phyloP scores from a whole-genome alignment of 2,113 vertebrate species.

The Collichthys lucidus region DNA sequence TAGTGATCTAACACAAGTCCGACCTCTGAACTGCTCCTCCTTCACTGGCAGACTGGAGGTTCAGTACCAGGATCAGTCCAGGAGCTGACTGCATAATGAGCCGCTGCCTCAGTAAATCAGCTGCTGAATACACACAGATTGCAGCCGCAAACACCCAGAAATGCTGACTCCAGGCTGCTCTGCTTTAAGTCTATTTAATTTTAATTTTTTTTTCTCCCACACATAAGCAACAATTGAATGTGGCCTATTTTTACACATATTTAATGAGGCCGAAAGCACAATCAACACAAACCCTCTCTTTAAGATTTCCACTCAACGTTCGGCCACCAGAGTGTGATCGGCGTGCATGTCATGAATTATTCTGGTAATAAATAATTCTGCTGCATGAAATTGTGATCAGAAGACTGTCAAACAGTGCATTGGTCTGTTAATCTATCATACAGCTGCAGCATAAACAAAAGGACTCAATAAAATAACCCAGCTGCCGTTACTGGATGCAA shows the following conservation, averaged over 20 bases:
- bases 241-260: neutral
- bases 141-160: neutral
- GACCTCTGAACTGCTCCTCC: neutral
- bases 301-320: conserved; percentile 6
- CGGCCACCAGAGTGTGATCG: neutral
- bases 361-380: conserved; percentile 14
- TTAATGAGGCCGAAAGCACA: conserved; percentile 1
- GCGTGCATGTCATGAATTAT: conserved; percentile 47
- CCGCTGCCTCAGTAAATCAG: neutral
- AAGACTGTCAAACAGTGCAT: conserved; percentile 10
- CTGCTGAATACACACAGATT: neutral
- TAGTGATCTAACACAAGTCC: neutral
- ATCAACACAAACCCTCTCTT: neutral
- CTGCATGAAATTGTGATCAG: conserved; percentile 43
- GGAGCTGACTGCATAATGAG: conserved; percentile 27
- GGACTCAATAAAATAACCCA: neutral
- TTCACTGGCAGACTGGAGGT: conserved; percentile 3
- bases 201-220: neutral
- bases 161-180: neutral
- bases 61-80: neutral
- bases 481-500: neutral
- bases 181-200: neutral
- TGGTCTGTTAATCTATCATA: neutral
- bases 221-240: neutral
- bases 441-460: neutral